Evolutionary conservation across 2,113 vertebrate genomes (phyloP).

Genomic region (Tor tambroides): DNA sequence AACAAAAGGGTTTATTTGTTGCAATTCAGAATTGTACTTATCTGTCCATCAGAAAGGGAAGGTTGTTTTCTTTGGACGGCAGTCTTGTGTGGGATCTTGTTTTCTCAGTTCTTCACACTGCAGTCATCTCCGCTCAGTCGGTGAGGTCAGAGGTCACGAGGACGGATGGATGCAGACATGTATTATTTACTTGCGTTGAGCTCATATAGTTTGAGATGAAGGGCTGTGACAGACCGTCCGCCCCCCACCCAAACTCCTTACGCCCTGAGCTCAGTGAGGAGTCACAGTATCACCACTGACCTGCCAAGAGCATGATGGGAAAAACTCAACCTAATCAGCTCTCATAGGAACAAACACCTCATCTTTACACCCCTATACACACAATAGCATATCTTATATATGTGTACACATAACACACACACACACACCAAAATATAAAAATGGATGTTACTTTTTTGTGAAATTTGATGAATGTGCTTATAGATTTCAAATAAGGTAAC

Average conservation of each 20-base stretch:
- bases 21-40: background rate
- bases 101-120: conserved; percentile 65
- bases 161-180: conserved; percentile 72
- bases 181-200: conserved; percentile 82
- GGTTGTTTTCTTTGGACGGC: background rate
- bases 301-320: conserved; percentile 99
- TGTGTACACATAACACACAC: background rate
- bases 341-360: conserved; percentile 83
- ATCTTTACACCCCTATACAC: conserved; percentile 1
- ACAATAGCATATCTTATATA: background rate
- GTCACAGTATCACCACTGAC: conserved; percentile 95
- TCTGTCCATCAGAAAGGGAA: background rate
- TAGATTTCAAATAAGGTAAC: background rate
- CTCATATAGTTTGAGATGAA: conserved; percentile 79
- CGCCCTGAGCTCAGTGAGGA: conserved; percentile 84
- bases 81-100: background rate
- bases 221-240: conserved; percentile 96
- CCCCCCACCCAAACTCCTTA: conserved; percentile 59
- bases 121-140: conserved; percentile 70
- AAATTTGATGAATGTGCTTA: background rate
- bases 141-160: conserved; percentile 73
- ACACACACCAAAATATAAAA: conserved; percentile 14
- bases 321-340: conserved; percentile 98
- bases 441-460: background rate
- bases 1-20: background rate